Evolutionary conservation across 2,797 vertebrate species (phyloP), one percentile per base, ranked within the genome.

Genomic region (Pipistrellus kuhlii): DNA sequence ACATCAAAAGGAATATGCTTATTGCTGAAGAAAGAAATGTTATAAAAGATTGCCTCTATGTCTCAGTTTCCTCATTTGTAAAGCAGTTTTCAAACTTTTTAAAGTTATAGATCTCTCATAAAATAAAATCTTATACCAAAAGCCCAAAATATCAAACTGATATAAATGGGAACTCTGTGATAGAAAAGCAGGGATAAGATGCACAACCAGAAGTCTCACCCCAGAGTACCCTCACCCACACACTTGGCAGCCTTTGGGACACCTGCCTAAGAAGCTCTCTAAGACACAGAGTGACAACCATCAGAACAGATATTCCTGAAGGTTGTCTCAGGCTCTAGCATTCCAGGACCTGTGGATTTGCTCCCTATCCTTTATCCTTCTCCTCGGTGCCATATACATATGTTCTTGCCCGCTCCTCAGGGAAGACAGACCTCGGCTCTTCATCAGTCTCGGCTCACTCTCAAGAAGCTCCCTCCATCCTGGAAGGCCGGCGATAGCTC

Each of bases 71-170:
- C 23, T 72, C 32, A 83, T 85, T 77, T 75, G 57, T 46, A 76
- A 77, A 85, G 8, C 23, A 48, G 7, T 81, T 77, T 73, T 77
- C 35, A 35, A 72, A 78, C 44, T 59, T 90, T 90, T 55, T 13
- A 73, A 82, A 94, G n/a, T 55, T 68, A 4, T 4, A 21, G 20
- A 25, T 32, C 11, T 27, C 32, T 83, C 27, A 68, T 23, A 69
- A 92, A 48, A 51, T 23, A 92, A 89, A 85, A 57, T 73, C 14
- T 59, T 35, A 23, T 18, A 46, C 44, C 68, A 32, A 77, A 91
- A 51, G 30, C 35, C 6, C 12, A 14, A 48, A 72, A 87, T 81
- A 76, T 46, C 35, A 51, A 94, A 30, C 41, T 44, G 44, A 23
- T 59, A 35, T 62, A n/a, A 68, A 46, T 30, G 8, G 53, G 90